Evolutionary conservation across 2,113 vertebrate genomes (phyloP).

Genomic region (Vombatus ursinus): DNA sequence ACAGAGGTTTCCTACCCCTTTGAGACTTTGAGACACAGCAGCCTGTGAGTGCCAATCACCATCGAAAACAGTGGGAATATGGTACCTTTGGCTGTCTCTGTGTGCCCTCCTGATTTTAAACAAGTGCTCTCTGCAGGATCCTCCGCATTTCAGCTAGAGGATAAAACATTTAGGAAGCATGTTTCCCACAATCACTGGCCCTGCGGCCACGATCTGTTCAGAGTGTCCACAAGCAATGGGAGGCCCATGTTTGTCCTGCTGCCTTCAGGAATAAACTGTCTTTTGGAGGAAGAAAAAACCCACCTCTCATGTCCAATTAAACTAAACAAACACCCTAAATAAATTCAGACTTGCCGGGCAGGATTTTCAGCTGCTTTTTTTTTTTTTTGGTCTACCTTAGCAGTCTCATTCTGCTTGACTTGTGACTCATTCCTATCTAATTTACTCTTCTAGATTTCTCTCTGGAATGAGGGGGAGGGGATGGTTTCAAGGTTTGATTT

Average conservation of each 20-base stretch:
- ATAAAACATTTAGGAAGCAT: slow-evolving; percentile 31
- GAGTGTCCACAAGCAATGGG: slow-evolving; percentile 24
- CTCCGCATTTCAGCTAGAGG: slow-evolving; percentile 4
- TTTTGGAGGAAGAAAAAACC: slow-evolving; percentile 11
- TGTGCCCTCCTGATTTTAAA: neutral
- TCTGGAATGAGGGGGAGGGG: neutral
- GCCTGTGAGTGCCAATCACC: neutral
- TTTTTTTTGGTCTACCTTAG: slow-evolving; percentile 18
- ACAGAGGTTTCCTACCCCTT: neutral
- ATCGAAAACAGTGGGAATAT: neutral
- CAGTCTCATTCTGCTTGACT: slow-evolving; percentile 20
- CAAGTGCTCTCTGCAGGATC: neutral
- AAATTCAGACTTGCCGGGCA: slow-evolving; percentile 51
- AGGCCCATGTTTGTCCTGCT: slow-evolving; percentile 25
- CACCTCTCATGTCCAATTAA: slow-evolving; percentile 51
- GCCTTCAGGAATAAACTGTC: slow-evolving; percentile 19
- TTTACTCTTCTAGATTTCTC: neutral
- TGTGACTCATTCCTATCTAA: neutral
- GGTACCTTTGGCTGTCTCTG: neutral
- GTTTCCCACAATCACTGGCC: neutral
- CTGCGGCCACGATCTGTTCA: slow-evolving; percentile 11
- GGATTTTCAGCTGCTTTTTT: slow-evolving; percentile 48
- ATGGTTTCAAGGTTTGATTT: neutral
- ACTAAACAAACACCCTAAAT: slow-evolving; percentile 51
- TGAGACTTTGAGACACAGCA: neutral